Evolutionary conservation across 2,797 vertebrate species (phyloP).

Genomic region (Melanogrammus aeglefinus): DNA sequence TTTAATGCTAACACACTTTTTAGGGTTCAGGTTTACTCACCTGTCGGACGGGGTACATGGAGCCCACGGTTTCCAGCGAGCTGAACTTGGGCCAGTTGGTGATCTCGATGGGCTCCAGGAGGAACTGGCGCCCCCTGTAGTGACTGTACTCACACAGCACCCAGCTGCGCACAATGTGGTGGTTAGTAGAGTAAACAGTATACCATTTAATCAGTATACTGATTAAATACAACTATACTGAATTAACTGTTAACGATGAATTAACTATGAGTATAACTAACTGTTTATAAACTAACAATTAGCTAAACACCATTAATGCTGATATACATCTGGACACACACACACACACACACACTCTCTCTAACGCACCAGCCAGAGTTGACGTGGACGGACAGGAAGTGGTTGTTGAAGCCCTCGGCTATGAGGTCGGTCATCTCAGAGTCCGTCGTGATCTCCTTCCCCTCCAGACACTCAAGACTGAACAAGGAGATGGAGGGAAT

Average conservation of each 20-base stretch:
- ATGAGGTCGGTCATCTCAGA: slow-evolving; percentile 78
- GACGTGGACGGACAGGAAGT: slow-evolving; percentile 85
- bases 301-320: too few species aligned
- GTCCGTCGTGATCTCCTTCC: slow-evolving; percentile 83
- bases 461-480: slow-evolving; percentile 88
- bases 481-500: slow-evolving; percentile 89
- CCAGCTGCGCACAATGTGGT: slow-evolving; percentile 76
- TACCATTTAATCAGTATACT: neutral
- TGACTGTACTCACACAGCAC: slow-evolving; percentile 89
- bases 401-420: slow-evolving; percentile 87
- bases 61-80: slow-evolving; percentile 81
- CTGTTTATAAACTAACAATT: too few species aligned
- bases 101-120: slow-evolving; percentile 85
- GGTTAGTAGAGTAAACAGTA: neutral
- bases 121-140: slow-evolving; percentile 92
- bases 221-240: neutral
- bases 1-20: neutral
- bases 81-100: slow-evolving; percentile 93
- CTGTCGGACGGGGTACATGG: slow-evolving; percentile 88
- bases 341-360: neutral
- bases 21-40: slow-evolving; percentile 57
- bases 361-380: slow-evolving; percentile 77
- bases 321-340: too few species aligned
- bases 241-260: neutral
- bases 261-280: too few species aligned